Percentiles rank a stretch among this genome's conserved stretches.
Conservation (phyloP, 2,113 vertebrate genomes). For the Petroica traversi region DNA sequence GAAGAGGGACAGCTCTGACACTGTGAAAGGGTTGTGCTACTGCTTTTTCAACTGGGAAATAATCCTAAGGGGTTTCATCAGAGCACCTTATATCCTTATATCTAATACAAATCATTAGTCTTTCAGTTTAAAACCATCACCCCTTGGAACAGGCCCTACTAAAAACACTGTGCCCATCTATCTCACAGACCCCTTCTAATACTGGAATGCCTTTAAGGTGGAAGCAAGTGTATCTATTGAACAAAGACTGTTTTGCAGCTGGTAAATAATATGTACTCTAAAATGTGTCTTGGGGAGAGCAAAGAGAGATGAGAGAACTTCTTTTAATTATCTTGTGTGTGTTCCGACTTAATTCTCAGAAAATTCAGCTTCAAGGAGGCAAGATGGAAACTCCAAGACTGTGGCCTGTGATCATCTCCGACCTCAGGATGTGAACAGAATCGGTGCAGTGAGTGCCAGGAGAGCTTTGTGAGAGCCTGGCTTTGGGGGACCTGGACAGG, state of each 20-base stretch:
- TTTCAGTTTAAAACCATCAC: not conserved
- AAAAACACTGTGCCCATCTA: not conserved
- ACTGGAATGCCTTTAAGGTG: not conserved
- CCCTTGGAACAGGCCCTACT: not conserved
- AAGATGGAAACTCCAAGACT: not conserved
- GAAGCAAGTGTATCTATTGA: not conserved
- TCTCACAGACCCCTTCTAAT: not conserved
- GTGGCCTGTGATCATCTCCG: not conserved
- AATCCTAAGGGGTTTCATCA: too few species aligned
- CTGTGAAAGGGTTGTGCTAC: too few species aligned
- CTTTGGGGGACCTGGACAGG: fast-evolving
- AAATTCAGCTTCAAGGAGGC: not conserved
- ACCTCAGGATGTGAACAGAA: not conserved
- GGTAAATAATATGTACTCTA: not conserved
- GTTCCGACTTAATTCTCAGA: not conserved
- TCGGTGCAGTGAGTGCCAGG: not conserved
- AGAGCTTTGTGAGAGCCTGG: not conserved
- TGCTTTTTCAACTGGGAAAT: too few species aligned
- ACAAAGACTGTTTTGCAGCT: not conserved
- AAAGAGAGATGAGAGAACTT: not conserved
- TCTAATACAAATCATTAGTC: not conserved
- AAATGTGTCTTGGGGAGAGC: not conserved
- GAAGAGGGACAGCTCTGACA: too few species aligned
- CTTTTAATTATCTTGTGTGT: not conserved
- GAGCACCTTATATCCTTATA: not conserved